Evolutionary conservation across 2,113 vertebrate species (phyloP).

Genomic region (Lucifuga dentata): DNA sequence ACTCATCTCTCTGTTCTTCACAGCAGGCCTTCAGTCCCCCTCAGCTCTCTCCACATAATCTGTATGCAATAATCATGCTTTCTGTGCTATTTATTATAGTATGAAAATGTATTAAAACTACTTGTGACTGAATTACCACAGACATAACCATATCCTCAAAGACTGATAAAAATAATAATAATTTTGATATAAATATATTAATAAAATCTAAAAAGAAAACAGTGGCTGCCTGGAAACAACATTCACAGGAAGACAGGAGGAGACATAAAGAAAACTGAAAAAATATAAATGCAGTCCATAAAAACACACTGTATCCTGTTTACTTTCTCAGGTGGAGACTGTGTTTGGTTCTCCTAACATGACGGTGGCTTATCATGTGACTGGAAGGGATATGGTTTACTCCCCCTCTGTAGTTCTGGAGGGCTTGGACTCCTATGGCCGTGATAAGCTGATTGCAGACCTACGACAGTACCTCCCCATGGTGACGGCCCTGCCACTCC

Average conservation of each 20-base stretch:
- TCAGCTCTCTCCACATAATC: constrained; percentile 9
- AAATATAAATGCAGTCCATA: background rate
- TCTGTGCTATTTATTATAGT: too few species aligned
- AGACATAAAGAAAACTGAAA: too few species aligned
- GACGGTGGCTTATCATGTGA: constrained; percentile 93
- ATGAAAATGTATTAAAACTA: too few species aligned
- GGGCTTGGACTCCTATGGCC: constrained; percentile 85
- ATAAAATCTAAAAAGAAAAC: too few species aligned
- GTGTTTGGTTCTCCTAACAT: constrained; percentile 90
- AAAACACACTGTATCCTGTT: background rate
- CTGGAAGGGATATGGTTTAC: constrained; percentile 87
- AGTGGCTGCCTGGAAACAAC: too few species aligned
- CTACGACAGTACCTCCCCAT: constrained; percentile 89
- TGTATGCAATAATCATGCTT: constrained; percentile 31
- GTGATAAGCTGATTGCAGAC: constrained; percentile 90
- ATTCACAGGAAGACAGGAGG: too few species aligned
- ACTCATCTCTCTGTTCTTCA: constrained; percentile 6
- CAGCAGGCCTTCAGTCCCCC: constrained; percentile 13
- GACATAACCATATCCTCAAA: too few species aligned
- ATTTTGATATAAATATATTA: too few species aligned
- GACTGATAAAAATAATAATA: too few species aligned
- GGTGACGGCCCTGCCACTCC: constrained; percentile 89
- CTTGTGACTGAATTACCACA: too few species aligned
- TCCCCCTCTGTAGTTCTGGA: constrained; percentile 87
- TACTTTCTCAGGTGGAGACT: constrained; percentile 86